These are phyloP conservation scores for Chorisops tibialis DNA, from an alignment of 2,888 invertebrate species.

Conservation along the genomic window DNA sequence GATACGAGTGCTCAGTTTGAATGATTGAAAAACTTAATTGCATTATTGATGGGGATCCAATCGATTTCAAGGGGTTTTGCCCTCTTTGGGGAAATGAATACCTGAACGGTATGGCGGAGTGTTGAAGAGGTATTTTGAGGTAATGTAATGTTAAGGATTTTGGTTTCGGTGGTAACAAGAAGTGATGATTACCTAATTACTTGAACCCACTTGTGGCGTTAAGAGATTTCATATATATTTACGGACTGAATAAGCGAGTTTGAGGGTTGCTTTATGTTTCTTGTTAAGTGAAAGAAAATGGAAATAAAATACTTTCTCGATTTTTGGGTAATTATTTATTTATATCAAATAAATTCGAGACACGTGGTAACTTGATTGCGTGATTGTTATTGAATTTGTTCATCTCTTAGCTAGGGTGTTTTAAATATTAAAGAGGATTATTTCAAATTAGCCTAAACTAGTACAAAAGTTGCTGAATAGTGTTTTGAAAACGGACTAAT, in stretches of 20 bases:
- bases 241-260: not conserved
- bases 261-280: no score
- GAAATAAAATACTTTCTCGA: no score
- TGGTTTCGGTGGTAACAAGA: not conserved
- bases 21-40: constrained; percentile 33
- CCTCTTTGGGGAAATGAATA: constrained; percentile 20
- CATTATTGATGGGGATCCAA: constrained; percentile 30
- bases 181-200: constrained; percentile 15
- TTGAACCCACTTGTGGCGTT: constrained; percentile 4
- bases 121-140: not conserved
- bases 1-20: constrained; percentile 26
- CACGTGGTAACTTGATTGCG: no score
- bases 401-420: no score
- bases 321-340: no score
- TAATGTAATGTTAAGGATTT: not conserved
- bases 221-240: not conserved
- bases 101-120: not conserved
- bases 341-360: no score
- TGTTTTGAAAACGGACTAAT: no score
- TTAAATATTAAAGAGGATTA: no score
- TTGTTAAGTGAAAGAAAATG: no score
- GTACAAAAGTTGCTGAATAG: no score
- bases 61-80: constrained; percentile 27
- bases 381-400: no score
- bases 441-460: no score